These are phyloP conservation scores for Petaurus breviceps DNA, from an alignment of 2,113 vertebrate species.

Conservation along the genomic window DNA sequence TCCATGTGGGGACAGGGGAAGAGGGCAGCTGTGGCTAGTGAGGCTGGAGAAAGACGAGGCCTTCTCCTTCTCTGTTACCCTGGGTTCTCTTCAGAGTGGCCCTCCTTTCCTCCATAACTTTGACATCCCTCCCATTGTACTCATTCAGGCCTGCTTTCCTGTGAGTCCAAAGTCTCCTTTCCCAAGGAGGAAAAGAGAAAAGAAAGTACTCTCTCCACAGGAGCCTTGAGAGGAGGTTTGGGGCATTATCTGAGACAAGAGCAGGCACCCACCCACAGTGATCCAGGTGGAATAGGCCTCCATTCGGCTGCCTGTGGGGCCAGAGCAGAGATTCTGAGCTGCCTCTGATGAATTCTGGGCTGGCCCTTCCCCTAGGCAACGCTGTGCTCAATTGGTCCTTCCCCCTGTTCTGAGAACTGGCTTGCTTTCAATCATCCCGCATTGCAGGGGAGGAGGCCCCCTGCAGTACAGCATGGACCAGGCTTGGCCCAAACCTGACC, in stretches of 20 bases:
- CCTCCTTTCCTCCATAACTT: neutral
- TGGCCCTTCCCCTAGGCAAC: too few species aligned
- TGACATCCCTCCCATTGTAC: neutral
- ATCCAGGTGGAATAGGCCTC: neutral
- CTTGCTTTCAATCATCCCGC: too few species aligned
- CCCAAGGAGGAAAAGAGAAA: neutral
- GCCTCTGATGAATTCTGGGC: too few species aligned
- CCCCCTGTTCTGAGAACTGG: too few species aligned
- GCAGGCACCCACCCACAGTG: neutral
- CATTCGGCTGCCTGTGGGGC: too few species aligned
- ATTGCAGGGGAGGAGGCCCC: too few species aligned
- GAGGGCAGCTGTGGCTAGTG: too few species aligned
- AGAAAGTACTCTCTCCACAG: neutral
- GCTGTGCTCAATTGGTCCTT: too few species aligned
- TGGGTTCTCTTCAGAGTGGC: conserved; percentile 27
- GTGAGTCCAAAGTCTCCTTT: conserved; percentile 11
- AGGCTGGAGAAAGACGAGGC: neutral
- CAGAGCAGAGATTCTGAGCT: too few species aligned
- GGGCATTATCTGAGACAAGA: neutral
- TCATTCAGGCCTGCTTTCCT: neutral
- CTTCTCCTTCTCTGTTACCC: too few species aligned
- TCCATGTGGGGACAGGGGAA: neutral
- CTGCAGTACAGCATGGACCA: too few species aligned
- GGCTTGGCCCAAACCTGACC: neutral
- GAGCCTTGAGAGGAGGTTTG: neutral